Evolutionary conservation across 2,113 vertebrate species (phyloP).

Genomic region (Dermatemys mawii): DNA sequence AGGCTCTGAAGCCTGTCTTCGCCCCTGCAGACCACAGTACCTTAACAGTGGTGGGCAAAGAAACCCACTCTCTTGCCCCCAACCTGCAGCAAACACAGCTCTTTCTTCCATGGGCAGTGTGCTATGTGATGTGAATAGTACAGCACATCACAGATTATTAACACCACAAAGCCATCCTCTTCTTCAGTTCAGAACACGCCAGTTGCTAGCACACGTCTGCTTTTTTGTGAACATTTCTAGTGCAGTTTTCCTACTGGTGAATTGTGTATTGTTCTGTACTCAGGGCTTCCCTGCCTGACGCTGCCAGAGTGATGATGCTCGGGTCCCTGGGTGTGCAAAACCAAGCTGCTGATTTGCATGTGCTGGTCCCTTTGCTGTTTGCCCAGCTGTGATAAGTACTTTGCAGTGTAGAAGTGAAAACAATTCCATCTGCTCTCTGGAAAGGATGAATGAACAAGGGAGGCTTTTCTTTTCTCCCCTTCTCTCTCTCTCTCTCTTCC

Average conservation of each 20-base stretch:
- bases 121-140: not conserved
- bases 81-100: not conserved
- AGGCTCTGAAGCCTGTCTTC: not conserved
- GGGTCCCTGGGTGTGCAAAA: slow-evolving; percentile 22
- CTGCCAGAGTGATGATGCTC: not conserved
- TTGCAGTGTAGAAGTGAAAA: slow-evolving; percentile 10
- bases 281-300: not conserved
- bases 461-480: not conserved
- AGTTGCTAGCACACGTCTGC: not conserved
- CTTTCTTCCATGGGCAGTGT: not conserved
- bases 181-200: not conserved
- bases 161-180: not conserved
- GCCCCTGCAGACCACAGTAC: not conserved
- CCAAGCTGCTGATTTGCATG: slow-evolving; percentile 40
- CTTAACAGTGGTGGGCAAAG: not conserved
- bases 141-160: not conserved
- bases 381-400: slow-evolving; percentile 3
- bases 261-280: not conserved
- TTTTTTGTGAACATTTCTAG: not conserved
- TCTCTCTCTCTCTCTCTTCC: not conserved
- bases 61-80: not conserved
- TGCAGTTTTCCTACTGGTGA: not conserved
- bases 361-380: slow-evolving; percentile 14
- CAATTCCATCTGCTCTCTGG: slow-evolving; percentile 30
- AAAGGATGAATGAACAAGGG: slow-evolving; percentile 16